Conservation (phyloP, 1,140 invertebrate genomes). For the Drosophila nasuta region DNA sequence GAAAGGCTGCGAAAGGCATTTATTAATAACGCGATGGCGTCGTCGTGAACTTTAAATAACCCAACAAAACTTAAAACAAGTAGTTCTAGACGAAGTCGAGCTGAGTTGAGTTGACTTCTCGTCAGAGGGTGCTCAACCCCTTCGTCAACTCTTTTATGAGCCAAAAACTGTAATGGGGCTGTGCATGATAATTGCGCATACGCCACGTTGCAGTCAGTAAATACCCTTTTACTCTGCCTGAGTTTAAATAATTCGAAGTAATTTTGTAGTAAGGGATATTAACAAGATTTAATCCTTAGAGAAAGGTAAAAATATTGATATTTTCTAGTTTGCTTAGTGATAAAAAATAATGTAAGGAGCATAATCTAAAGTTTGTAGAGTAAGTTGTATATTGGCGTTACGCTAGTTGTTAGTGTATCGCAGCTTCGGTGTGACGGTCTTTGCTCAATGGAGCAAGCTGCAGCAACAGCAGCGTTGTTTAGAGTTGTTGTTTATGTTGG, state of each 20-base stretch:
- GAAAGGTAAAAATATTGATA: no score
- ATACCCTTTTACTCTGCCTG: not conserved
- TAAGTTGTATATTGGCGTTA: no score
- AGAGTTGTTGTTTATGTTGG: conserved; percentile 23
- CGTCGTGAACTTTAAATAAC: conserved; percentile 67
- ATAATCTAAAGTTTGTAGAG: not conserved
- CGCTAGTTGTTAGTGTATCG: not conserved
- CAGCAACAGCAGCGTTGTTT: not conserved
- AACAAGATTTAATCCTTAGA: no score
- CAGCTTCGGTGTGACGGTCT: not conserved
- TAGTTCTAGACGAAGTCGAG: conserved; percentile 6
- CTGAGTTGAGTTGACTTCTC: not conserved
- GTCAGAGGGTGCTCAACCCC: conserved; percentile 3
- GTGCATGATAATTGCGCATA: conserved; percentile 53
- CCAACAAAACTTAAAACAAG: conserved; percentile 53
- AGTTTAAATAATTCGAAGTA: no score
- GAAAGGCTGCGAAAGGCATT: conserved; percentile 44
- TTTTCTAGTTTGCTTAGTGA: no score
- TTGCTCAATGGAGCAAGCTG: not conserved
- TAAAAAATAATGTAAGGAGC: no score
- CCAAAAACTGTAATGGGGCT: not conserved
- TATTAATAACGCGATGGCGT: conserved; percentile 66
- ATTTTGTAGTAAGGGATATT: no score
- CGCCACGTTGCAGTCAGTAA: conserved; percentile 14
- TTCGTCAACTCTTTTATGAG: conserved; percentile 8